Conservation (phyloP, 2,888 invertebrate species). For the Macaria notata region DNA sequence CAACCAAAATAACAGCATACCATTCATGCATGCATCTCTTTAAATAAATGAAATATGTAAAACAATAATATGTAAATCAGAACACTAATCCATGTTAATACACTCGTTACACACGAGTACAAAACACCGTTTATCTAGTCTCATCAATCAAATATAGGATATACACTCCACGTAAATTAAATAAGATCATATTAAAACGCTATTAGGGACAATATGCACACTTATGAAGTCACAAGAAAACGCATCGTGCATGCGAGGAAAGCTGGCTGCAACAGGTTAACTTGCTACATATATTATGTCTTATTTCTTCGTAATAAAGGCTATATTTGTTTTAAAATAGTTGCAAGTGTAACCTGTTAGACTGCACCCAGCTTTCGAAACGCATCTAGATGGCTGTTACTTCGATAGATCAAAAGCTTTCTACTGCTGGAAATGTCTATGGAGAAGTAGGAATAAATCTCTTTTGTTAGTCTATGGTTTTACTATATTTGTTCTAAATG, state of each 20-base stretch:
- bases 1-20: too few relatives aligned
- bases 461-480: too few relatives aligned
- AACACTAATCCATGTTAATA: too few relatives aligned
- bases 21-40: too few relatives aligned
- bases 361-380: constrained; percentile 75
- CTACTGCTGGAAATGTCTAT: constrained; percentile 37
- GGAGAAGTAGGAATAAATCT: too few relatives aligned
- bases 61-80: too few relatives aligned
- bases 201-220: constrained; percentile 48
- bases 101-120: too few relatives aligned
- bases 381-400: constrained; percentile 50
- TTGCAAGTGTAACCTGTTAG: constrained; percentile 52
- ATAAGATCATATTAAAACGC: constrained; percentile 26
- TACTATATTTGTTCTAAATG: too few relatives aligned
- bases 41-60: too few relatives aligned
- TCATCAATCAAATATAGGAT: too few relatives aligned
- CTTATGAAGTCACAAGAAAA: constrained; percentile 55
- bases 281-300: constrained; percentile 28
- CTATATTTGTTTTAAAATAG: not conserved
- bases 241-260: constrained; percentile 68
- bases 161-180: not conserved
- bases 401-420: constrained; percentile 62
- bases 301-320: too few relatives aligned
- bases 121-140: too few relatives aligned
- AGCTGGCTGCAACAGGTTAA: constrained; percentile 36